phyloP scores from a whole-genome alignment of 1,140 invertebrate genomes.

The Drosophila pruinosa region DNA sequence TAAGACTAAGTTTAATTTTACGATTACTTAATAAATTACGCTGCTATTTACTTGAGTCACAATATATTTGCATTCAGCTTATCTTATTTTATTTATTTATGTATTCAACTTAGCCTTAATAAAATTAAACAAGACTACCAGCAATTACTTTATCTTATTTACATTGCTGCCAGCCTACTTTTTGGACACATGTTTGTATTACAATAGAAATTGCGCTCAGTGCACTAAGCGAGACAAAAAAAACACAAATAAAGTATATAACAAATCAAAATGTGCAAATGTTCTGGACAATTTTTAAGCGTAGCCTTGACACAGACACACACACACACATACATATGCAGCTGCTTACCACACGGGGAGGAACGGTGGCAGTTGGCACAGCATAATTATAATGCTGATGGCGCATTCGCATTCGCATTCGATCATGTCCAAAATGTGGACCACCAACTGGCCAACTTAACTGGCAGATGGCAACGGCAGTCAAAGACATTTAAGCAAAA shows the following conservation, averaged over 20 bases:
- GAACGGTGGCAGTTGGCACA: slow-evolving; percentile 51
- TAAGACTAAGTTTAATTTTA: too few relatives aligned
- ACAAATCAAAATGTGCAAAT: slow-evolving; percentile 79
- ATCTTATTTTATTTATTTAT: too few relatives aligned
- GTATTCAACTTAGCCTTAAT: too few relatives aligned
- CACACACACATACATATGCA: slow-evolving; percentile 19
- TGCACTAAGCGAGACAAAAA: slow-evolving; percentile 40
- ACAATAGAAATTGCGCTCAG: slow-evolving; percentile 33
- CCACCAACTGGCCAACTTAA: slow-evolving; percentile 62
- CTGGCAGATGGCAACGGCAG: slow-evolving; percentile 17
- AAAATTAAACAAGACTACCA: too few relatives aligned
- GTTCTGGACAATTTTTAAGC: slow-evolving; percentile 71
- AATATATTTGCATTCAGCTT: too few relatives aligned
- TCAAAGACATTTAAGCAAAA: slow-evolving; percentile 62
- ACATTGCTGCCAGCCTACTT: slow-evolving; percentile 16
- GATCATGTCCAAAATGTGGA: slow-evolving; percentile 68
- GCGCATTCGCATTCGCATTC: slow-evolving; percentile 70
- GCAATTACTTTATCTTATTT: too few relatives aligned
- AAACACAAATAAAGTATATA: slow-evolving; percentile 28
- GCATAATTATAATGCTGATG: slow-evolving; percentile 66
- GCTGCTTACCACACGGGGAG: background rate
- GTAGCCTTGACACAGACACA: slow-evolving; percentile 70
- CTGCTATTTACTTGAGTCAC: too few relatives aligned
- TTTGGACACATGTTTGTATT: background rate
- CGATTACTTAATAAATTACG: too few relatives aligned